Evolutionary conservation across 2,888 invertebrate genomes (phyloP).

Genomic region (Stomorhina lunata): DNA sequence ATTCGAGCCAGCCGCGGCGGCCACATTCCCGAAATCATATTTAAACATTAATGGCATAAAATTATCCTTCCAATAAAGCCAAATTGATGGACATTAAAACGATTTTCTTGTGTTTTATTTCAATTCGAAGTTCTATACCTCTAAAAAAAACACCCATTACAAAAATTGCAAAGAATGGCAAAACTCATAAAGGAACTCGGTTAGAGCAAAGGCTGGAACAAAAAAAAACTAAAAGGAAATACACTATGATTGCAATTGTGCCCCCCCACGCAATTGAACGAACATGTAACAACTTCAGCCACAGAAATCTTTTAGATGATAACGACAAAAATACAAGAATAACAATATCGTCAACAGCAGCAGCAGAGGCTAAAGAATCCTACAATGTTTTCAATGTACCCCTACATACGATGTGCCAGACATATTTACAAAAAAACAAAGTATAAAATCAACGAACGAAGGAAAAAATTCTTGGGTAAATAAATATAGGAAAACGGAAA

Average conservation of each 20-base stretch:
- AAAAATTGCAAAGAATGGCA: not conserved
- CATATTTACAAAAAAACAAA: conserved; percentile 8
- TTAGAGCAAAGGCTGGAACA: not conserved
- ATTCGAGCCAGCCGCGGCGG: too few relatives aligned
- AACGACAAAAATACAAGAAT: conserved; percentile 32
- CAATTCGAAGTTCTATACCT: too few relatives aligned
- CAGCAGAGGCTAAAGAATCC: conserved; percentile 27
- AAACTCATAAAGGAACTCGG: not conserved
- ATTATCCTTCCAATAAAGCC: too few relatives aligned
- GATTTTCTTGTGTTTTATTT: too few relatives aligned
- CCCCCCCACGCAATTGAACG: conserved; percentile 54
- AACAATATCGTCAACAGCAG: not conserved
- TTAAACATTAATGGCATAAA: too few relatives aligned
- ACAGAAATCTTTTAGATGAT: conserved; percentile 38
- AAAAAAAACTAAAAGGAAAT: conserved; percentile 15
- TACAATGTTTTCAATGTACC: conserved; percentile 13
- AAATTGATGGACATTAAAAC: too few relatives aligned
- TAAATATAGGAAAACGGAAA: conserved; percentile 31
- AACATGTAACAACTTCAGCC: conserved; percentile 22
- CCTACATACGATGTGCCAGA: conserved; percentile 31
- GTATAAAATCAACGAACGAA: not conserved
- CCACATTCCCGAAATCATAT: too few relatives aligned
- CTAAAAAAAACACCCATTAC: too few relatives aligned
- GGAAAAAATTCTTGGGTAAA: conserved; percentile 5
- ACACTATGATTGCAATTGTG: conserved; percentile 31